These are phyloP conservation scores for Phalacrocorax pelagicus DNA, from an alignment of 2,113 vertebrate genomes.

Conservation along the genomic window DNA sequence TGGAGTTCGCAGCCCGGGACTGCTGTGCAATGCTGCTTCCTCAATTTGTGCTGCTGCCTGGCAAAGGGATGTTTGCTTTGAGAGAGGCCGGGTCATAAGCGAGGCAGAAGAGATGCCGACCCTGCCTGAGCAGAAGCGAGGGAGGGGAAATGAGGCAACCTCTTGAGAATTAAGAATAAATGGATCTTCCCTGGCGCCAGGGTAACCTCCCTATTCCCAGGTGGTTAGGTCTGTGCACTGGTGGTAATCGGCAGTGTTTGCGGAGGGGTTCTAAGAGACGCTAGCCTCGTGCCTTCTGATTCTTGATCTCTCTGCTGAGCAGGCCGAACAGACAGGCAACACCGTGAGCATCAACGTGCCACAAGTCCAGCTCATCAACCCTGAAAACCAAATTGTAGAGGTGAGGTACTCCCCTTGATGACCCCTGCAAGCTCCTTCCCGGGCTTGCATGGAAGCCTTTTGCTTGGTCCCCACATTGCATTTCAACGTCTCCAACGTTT, in stretches of 20 bases:
- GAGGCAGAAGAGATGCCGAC: not conserved
- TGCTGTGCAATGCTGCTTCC: not conserved
- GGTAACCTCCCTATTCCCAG: not conserved
- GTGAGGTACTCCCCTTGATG: slow-evolving; percentile 65
- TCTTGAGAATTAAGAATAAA: not conserved
- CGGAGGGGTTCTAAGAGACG: not conserved
- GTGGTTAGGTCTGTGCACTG: not conserved
- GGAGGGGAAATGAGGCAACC: not conserved
- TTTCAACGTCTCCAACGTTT: not conserved
- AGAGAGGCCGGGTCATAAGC: not conserved
- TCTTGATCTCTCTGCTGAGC: slow-evolving; percentile 1
- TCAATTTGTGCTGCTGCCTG: not conserved
- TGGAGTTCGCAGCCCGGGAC: not conserved
- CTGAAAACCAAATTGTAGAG: slow-evolving; percentile 99
- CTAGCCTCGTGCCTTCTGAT: not conserved
- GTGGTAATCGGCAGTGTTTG: not conserved
- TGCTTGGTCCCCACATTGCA: not conserved
- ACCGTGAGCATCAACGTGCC: slow-evolving; percentile 92
- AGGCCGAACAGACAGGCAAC: slow-evolving; percentile 87
- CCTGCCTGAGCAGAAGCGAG: not conserved
- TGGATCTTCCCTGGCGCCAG: not conserved
- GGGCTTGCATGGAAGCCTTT: not conserved
- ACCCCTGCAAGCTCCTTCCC: not conserved
- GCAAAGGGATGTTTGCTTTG: not conserved
- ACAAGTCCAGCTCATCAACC: slow-evolving; percentile 98